These are phyloP conservation scores for Etheostoma perlongum DNA, from an alignment of 2,797 vertebrate genomes.

Conservation along the genomic window DNA sequence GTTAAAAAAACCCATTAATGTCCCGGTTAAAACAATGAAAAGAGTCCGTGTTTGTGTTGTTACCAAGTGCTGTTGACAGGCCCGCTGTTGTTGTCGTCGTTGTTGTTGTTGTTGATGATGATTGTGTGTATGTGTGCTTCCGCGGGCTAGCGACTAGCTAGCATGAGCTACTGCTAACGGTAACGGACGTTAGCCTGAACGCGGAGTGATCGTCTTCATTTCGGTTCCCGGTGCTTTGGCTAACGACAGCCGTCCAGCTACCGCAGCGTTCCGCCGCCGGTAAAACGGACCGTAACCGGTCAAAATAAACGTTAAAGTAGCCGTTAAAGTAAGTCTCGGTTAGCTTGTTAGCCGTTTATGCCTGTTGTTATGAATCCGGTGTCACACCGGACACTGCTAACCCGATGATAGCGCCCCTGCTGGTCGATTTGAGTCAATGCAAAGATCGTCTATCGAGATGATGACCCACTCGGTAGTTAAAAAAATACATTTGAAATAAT, in stretches of 20 bases:
- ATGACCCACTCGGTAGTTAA: no score
- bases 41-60: neutral
- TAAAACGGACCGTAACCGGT: neutral
- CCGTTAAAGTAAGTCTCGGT: neutral
- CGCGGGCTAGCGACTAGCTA: neutral
- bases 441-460: neutral
- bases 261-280: rapidly evolving
- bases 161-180: neutral
- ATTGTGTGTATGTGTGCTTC: neutral
- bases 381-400: conserved; percentile 29
- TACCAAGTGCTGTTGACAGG: conserved; percentile 23
- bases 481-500: no score
- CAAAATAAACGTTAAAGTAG: neutral
- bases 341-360: neutral
- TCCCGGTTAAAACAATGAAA: neutral
- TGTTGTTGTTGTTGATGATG: neutral
- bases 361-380: conserved; percentile 74
- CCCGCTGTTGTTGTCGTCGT: neutral
- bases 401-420: neutral
- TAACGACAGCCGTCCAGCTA: neutral
- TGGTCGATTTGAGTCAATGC: rapidly evolving
- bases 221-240: neutral
- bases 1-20: no score
- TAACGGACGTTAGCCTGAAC: neutral
- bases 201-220: conserved; percentile 1